These are phyloP conservation scores for Euwallacea fornicatus DNA, from an alignment of 1,140 invertebrate genomes.

Conservation along the genomic window DNA sequence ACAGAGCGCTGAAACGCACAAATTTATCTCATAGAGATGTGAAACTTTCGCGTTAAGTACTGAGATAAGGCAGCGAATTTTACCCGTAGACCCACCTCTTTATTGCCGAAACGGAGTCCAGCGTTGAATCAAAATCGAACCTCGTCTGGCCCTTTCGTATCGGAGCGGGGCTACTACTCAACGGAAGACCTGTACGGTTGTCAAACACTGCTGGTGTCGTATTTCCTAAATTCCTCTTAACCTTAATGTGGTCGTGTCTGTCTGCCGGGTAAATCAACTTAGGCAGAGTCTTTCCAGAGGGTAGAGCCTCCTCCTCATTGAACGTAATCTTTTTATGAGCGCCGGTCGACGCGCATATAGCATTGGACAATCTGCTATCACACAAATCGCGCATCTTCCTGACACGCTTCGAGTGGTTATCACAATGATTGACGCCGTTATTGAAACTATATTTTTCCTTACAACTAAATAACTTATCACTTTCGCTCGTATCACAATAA, in stretches of 20 bases:
- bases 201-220: constrained; percentile 86
- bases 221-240: constrained; percentile 70
- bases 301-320: constrained; percentile 25
- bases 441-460: constrained; percentile 47
- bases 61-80: not conserved
- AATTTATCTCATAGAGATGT: not conserved
- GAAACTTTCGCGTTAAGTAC: not conserved
- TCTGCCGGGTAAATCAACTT: not conserved
- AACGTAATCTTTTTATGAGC: constrained; percentile 44
- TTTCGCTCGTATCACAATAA: constrained; percentile 51
- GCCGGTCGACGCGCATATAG: constrained; percentile 8
- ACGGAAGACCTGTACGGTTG: constrained; percentile 75
- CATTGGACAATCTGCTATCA: not conserved
- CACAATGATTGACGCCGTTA: constrained; percentile 43
- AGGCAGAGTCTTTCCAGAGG: not conserved
- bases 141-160: constrained; percentile 71
- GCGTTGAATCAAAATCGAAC: constrained; percentile 84
- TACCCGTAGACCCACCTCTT: constrained; percentile 65
- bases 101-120: constrained; percentile 79
- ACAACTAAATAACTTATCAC: constrained; percentile 50
- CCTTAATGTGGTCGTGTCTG: not conserved
- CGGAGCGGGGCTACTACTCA: constrained; percentile 88
- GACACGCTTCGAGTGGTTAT: constrained; percentile 43
- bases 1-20: constrained; percentile 50
- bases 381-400: constrained; percentile 30